Percentiles rank a stretch among this genome's conserved stretches.
Conservation (phyloP, 2,113 vertebrate genomes). For the Neogobius melanostomus region DNA sequence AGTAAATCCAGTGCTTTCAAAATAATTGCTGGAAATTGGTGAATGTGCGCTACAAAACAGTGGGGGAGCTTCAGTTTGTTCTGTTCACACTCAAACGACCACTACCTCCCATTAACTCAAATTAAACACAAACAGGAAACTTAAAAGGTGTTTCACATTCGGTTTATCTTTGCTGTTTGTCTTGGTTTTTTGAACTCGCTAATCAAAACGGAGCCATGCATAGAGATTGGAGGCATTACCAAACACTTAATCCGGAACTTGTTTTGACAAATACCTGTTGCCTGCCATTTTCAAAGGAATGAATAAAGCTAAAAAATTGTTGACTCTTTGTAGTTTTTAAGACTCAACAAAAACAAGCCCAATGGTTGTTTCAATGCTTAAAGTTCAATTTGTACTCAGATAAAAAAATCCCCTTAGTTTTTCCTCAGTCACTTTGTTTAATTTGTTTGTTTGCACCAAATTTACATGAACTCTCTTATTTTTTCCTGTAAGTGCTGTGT, state of each 20-base stretch:
- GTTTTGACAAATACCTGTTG: background rate
- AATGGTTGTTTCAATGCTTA: background rate
- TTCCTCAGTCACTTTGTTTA: too few species aligned
- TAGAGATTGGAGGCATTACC: background rate
- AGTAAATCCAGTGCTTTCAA: background rate
- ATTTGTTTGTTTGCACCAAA: too few species aligned
- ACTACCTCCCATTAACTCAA: background rate
- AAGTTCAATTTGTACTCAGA: too few species aligned
- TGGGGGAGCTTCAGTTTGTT: background rate
- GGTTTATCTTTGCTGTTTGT: background rate
- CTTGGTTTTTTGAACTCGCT: background rate
- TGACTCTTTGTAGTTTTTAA: background rate
- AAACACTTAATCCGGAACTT: background rate
- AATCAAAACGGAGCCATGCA: too few species aligned
- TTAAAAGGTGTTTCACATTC: background rate
- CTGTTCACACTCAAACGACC: background rate
- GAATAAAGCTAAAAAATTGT: background rate
- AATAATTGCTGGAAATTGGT: background rate
- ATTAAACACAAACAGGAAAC: background rate
- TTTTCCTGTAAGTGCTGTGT: too few species aligned
- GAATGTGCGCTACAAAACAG: background rate
- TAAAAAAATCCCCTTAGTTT: too few species aligned
- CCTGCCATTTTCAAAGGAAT: background rate
- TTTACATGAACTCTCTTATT: too few species aligned
- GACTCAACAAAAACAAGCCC: background rate